Conservation (phyloP, 2,888 invertebrate genomes). For the Diaprepes abbreviatus region DNA sequence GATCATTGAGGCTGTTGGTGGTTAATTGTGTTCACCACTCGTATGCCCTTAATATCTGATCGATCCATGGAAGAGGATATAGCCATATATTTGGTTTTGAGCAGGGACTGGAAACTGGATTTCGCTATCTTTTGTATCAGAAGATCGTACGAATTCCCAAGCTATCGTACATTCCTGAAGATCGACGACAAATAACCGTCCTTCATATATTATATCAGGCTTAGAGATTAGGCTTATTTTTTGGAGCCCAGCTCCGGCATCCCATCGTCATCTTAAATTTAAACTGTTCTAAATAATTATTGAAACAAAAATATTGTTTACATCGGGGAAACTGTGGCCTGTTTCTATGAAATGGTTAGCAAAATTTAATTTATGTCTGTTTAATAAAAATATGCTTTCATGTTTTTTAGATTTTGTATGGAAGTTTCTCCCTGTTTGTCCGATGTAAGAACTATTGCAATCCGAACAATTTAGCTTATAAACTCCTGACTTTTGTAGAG, state of each 20-base stretch:
- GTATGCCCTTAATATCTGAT: conserved; percentile 99
- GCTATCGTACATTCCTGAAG: conserved; percentile 99
- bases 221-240: conserved; percentile 99
- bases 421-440: too few relatives aligned
- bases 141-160: conserved; percentile 97
- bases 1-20: conserved; percentile 90
- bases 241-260: conserved; percentile 99
- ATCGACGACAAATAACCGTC: conserved; percentile 98
- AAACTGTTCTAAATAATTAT: conserved; percentile 56
- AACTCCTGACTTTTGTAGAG: too few relatives aligned
- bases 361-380: too few relatives aligned
- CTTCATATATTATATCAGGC: conserved; percentile 99
- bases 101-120: conserved; percentile 96
- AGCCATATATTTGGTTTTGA: conserved; percentile 98
- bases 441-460: too few relatives aligned
- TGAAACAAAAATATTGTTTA: too few relatives aligned
- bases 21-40: conserved; percentile 91
- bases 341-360: too few relatives aligned
- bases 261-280: conserved; percentile 78
- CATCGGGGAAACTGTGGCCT: too few relatives aligned
- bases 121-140: conserved; percentile 98
- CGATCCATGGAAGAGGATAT: conserved; percentile 96
- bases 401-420: too few relatives aligned
- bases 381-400: too few relatives aligned
- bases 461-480: too few relatives aligned